phyloP scores from a whole-genome alignment of 2,113 vertebrate species.

The Oceanodroma tethys region DNA sequence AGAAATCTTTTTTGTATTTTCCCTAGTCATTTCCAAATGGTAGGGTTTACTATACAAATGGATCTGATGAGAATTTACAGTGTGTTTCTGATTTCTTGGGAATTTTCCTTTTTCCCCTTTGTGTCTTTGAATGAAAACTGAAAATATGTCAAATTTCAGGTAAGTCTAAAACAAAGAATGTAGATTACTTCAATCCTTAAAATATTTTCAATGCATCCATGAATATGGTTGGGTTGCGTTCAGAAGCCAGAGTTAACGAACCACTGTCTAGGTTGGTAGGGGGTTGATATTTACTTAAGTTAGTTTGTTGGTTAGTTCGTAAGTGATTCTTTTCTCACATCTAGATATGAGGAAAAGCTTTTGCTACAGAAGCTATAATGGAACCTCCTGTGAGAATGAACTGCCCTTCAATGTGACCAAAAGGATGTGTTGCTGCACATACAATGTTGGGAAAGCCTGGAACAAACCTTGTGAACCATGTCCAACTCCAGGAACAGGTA shows the following conservation, averaged over 20 bases:
- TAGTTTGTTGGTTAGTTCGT: not conserved
- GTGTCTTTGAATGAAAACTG: not conserved
- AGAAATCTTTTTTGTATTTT: not conserved
- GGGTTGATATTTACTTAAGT: not conserved
- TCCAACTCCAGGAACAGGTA: slow-evolving; percentile 79
- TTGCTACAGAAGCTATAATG: slow-evolving; percentile 83
- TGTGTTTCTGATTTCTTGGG: not conserved
- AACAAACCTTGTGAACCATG: slow-evolving; percentile 83
- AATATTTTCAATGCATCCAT: not conserved
- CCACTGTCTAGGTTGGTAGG: not conserved
- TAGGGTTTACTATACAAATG: not conserved
- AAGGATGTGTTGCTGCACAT: slow-evolving; percentile 84
- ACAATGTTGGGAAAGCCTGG: slow-evolving; percentile 86
- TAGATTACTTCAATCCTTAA: not conserved
- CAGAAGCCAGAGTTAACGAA: not conserved
- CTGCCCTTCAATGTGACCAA: slow-evolving; percentile 82
- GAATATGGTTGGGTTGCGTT: not conserved
- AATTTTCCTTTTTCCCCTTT: not conserved
- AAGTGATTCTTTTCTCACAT: not conserved
- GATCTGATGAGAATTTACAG: not conserved
- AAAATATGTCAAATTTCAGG: not conserved
- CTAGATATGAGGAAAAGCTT: slow-evolving; percentile 86
- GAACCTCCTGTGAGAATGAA: slow-evolving; percentile 82
- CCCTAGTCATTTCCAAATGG: not conserved
- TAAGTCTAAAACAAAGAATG: not conserved